These are phyloP conservation scores for Murina feae DNA, from an alignment of 2,113 vertebrate species.

Conservation along the genomic window DNA sequence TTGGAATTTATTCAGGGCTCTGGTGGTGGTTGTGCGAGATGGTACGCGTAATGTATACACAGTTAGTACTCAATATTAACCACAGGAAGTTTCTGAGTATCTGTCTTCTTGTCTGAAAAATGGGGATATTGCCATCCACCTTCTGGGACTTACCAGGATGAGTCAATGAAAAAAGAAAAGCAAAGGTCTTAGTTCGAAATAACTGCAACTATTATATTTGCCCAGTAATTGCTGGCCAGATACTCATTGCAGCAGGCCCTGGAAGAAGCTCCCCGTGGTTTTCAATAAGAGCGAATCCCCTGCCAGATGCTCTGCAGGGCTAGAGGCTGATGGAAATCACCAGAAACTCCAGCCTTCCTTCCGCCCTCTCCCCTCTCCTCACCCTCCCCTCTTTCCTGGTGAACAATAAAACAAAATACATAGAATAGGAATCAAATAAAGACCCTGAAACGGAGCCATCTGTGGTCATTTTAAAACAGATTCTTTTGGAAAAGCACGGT, in stretches of 20 bases:
- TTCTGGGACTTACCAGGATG: fast-evolving
- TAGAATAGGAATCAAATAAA: slow-evolving; percentile 70
- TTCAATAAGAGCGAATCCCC: background rate
- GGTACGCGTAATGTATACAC: fast-evolving
- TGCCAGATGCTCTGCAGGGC: fast-evolving
- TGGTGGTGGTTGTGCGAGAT: fast-evolving
- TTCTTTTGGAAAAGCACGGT: slow-evolving; percentile 83
- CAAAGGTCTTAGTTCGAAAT: background rate
- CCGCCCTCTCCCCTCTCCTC: background rate
- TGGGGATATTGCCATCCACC: fast-evolving
- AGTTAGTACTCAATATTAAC: background rate
- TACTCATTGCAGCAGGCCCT: background rate
- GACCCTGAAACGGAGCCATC: slow-evolving; percentile 74
- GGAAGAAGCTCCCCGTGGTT: background rate
- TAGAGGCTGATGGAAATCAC: background rate
- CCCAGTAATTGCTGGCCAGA: background rate
- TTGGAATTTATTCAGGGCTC: background rate
- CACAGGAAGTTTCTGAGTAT: background rate
- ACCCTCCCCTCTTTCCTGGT: background rate
- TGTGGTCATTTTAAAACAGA: slow-evolving; percentile 83
- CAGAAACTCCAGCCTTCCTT: background rate
- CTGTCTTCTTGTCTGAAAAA: background rate
- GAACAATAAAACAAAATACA: slow-evolving; percentile 68
- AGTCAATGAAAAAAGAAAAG: background rate
- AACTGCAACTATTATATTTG: background rate